Conservation (phyloP, 53 echinoderm and acorn worm genomes). For the Crossaster papposus region DNA sequence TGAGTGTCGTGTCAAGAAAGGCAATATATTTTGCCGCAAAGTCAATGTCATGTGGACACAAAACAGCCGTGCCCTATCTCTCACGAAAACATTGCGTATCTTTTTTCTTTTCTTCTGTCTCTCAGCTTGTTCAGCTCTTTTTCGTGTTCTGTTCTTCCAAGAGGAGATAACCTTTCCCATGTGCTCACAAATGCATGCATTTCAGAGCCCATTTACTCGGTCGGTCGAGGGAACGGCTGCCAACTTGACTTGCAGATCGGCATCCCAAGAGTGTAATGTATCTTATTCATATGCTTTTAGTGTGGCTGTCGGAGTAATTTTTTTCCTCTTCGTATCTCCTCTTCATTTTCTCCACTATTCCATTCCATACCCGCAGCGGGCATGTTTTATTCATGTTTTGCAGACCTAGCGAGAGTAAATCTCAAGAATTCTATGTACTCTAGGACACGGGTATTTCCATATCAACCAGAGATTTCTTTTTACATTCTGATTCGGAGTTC, state of each 20-base stretch:
- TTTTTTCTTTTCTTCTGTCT: neutral
- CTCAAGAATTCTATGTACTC: neutral
- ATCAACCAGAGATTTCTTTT: neutral
- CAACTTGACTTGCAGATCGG: constrained; percentile 52
- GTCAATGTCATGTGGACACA: neutral
- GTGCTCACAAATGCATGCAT: constrained; percentile 12
- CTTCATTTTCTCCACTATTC: neutral
- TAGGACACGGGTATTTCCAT: neutral
- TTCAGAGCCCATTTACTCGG: constrained; percentile 22
- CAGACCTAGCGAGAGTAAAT: neutral
- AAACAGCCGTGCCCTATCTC: neutral
- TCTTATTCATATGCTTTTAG: constrained; percentile 35
- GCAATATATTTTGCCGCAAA: no score
- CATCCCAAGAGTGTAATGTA: constrained; percentile 38
- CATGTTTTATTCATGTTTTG: constrained; percentile 42
- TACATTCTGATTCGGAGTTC: neutral
- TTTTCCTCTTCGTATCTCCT: constrained; percentile 7
- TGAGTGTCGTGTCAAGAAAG: no score
- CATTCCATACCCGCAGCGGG: neutral
- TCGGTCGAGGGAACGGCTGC: constrained; percentile 2
- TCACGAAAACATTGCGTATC: neutral
- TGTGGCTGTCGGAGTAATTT: neutral
- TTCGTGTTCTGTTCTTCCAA: neutral
- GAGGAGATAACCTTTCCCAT: neutral
- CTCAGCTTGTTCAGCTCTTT: neutral